Evolutionary conservation across 1,140 invertebrate genomes (phyloP).

Genomic region (Drosophila sucinea): DNA sequence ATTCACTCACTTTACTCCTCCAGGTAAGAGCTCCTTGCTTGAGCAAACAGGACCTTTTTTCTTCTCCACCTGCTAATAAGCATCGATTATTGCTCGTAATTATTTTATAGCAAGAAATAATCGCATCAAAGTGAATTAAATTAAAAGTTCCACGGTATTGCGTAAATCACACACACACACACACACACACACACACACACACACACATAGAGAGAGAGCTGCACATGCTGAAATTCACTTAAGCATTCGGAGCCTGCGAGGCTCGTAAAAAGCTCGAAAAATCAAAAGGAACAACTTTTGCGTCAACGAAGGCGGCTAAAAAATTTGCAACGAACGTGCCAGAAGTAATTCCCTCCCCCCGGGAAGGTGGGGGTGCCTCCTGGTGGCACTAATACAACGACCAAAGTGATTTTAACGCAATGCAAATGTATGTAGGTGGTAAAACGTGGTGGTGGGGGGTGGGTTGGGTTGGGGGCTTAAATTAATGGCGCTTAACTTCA

Average conservation of each 20-base stretch:
- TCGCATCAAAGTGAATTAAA: constrained; percentile 76
- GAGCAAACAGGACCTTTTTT: constrained; percentile 35
- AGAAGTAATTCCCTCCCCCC: not conserved
- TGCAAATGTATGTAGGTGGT: constrained; percentile 38
- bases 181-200: constrained; percentile 29
- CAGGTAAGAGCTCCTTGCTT: constrained; percentile 50
- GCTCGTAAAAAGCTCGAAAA: constrained; percentile 58
- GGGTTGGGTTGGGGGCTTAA: constrained; percentile 43
- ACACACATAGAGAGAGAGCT: constrained; percentile 34
- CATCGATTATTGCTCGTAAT: constrained; percentile 59
- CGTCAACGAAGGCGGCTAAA: constrained; percentile 36
- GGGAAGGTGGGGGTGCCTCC: not conserved
- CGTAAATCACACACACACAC: constrained; percentile 59
- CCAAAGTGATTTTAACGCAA: constrained; percentile 66
- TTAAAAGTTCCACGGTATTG: constrained; percentile 68
- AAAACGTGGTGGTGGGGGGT: constrained; percentile 6
- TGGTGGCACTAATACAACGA: constrained; percentile 51
- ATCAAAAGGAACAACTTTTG: constrained; percentile 68
- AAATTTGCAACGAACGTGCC: constrained; percentile 67
- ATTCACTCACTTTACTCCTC: constrained; percentile 20
- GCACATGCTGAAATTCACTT: constrained; percentile 75
- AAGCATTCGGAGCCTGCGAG: constrained; percentile 53
- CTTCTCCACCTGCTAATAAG: constrained; percentile 41
- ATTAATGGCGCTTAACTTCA: constrained; percentile 81
- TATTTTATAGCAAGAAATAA: constrained; percentile 65